Evolutionary conservation across 2,113 vertebrate species (phyloP).

Genomic region (Neomonachus schauinslandi): DNA sequence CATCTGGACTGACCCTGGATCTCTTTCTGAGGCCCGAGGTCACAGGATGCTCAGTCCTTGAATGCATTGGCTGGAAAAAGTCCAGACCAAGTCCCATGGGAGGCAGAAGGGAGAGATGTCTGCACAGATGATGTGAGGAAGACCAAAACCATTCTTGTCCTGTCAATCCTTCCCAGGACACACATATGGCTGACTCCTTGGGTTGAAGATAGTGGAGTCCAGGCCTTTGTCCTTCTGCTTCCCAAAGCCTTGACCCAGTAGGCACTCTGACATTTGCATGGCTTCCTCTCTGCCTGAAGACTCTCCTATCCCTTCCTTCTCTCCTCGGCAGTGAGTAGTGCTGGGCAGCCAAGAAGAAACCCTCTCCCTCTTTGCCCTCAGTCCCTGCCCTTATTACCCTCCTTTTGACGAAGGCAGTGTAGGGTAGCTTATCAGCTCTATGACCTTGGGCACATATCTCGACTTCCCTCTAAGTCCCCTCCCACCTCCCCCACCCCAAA

Average conservation of each 20-base stretch:
- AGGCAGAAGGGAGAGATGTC: not conserved
- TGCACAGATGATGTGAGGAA: not conserved
- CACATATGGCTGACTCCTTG: not conserved
- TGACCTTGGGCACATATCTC: not conserved
- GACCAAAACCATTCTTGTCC: not conserved
- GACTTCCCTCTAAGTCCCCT: not conserved
- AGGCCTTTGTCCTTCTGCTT: not conserved
- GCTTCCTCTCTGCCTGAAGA: not conserved
- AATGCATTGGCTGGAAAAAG: not conserved
- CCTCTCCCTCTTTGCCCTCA: rapidly evolving
- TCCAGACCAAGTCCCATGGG: not conserved
- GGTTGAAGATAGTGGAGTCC: not conserved
- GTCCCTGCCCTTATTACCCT: not conserved
- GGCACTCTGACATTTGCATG: not conserved
- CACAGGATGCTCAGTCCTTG: not conserved
- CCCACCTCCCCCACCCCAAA: too few relatives aligned
- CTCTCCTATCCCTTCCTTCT: not conserved
- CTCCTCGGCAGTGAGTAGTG: not conserved
- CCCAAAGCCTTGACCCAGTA: not conserved
- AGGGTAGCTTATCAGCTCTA: not conserved
- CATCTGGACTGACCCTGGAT: not conserved
- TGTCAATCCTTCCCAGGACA: not conserved
- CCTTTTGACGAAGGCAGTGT: not conserved
- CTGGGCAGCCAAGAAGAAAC: not conserved
- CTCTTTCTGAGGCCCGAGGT: not conserved